Percentiles rank a stretch among this genome's conserved stretches.
phyloP scores from a whole-genome alignment of 2,113 vertebrate genomes.

The Pelmatolapia mariae region DNA sequence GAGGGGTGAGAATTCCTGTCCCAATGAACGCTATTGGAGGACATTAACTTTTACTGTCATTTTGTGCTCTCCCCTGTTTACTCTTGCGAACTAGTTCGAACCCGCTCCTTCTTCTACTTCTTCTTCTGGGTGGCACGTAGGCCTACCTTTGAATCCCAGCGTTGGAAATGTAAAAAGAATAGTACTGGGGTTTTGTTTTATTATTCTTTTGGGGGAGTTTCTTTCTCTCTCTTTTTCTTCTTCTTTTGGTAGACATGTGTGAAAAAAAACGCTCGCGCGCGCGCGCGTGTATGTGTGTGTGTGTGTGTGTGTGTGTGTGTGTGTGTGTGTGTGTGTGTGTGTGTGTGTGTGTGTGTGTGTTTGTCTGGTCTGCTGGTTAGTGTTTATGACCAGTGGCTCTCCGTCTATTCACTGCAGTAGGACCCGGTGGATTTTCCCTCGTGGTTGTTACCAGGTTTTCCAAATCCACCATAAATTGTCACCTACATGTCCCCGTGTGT shows the following conservation, averaged over 20 bases:
- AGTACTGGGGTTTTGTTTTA: not conserved
- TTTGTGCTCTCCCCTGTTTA: constrained; percentile 42
- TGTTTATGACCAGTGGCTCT: constrained; percentile 45
- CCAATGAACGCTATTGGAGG: constrained; percentile 66
- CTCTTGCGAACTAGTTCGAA: constrained; percentile 20
- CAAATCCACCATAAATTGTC: not conserved
- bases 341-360: not conserved
- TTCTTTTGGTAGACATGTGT: constrained; percentile 40
- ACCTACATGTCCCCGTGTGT: not conserved
- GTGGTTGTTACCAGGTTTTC: not conserved
- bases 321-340: too few relatives aligned
- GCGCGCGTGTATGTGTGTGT: too few relatives aligned
- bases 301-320: too few relatives aligned
- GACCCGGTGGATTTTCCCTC: constrained; percentile 1
- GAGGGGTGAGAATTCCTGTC: constrained; percentile 71
- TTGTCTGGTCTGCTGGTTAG: constrained; percentile 32
- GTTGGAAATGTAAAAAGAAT: constrained; percentile 1
- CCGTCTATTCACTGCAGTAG: constrained; percentile 5
- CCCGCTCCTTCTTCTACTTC: not conserved
- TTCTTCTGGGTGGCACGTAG: not conserved
- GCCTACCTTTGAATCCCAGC: not conserved
- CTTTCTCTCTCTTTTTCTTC: not conserved
- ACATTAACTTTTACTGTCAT: constrained; percentile 67
- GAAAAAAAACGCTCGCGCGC: too few relatives aligned
- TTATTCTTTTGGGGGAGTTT: constrained; percentile 13